Percentiles rank a stretch among this genome's conserved stretches.
These are phyloP conservation scores for Achatina immaculata DNA, from an alignment of 1,140 invertebrate genomes.

Conservation along the genomic window DNA sequence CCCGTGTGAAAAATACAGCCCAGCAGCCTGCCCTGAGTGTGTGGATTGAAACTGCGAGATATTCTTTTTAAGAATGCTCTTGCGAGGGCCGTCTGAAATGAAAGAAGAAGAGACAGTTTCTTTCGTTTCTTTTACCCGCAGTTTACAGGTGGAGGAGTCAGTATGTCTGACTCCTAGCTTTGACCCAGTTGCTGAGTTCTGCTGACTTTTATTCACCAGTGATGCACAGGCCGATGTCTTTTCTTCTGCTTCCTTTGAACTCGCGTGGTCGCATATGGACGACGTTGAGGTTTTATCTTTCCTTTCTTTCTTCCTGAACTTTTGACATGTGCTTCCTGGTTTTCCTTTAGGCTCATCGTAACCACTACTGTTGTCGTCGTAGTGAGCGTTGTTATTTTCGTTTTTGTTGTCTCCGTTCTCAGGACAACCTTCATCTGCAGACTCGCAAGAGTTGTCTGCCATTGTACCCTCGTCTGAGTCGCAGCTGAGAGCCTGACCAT, in stretches of 20 bases:
- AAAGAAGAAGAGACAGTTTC: background rate
- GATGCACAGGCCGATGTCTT: background rate
- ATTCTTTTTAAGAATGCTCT: background rate
- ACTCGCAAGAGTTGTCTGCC: conserved; percentile 44
- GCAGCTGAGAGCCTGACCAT: conserved; percentile 39
- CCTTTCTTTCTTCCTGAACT: conserved; percentile 21
- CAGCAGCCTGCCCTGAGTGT: background rate
- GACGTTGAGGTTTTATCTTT: conserved; percentile 9
- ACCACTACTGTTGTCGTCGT: conserved; percentile 15
- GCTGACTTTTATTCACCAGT: background rate
- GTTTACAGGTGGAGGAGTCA: background rate
- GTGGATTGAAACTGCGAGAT: background rate
- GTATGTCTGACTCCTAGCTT: background rate
- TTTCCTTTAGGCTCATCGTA: background rate
- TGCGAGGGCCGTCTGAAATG: background rate
- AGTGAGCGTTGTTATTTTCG: background rate
- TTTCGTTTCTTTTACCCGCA: background rate
- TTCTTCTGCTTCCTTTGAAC: background rate
- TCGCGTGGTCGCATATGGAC: background rate
- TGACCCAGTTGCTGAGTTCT: background rate
- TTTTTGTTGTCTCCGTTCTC: conserved; percentile 44
- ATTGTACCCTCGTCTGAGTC: conserved; percentile 48
- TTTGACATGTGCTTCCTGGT: background rate
- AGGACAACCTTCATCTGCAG: conserved; percentile 44
- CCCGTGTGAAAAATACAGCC: background rate